phyloP scores from a whole-genome alignment of 2,888 invertebrate species.

The Epistrophe eligans region DNA sequence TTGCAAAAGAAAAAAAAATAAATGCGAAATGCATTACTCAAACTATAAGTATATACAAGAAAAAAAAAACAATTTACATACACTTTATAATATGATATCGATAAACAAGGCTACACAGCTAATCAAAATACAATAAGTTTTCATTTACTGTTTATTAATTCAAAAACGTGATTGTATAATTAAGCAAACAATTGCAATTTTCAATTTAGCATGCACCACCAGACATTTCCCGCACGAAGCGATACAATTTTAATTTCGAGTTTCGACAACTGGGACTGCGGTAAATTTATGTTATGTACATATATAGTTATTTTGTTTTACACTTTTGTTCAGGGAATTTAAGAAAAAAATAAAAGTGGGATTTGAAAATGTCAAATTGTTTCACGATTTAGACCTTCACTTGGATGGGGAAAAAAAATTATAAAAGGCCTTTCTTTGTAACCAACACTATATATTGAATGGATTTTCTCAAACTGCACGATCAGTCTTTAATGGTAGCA shows the following conservation, averaged over 20 bases:
- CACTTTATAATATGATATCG: constrained; percentile 31
- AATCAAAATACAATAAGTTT: constrained; percentile 66
- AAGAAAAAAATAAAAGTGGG: constrained; percentile 28
- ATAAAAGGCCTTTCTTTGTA: constrained; percentile 44
- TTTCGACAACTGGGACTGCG: constrained; percentile 16
- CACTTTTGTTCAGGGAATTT: constrained; percentile 8
- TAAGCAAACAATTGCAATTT: constrained; percentile 52
- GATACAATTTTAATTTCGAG: constrained; percentile 54
- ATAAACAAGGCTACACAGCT: constrained; percentile 58
- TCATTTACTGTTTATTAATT: constrained; percentile 56
- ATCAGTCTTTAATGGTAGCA: constrained; percentile 42
- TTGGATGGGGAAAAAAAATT: constrained; percentile 36
- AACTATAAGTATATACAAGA: background rate
- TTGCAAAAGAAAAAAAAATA: constrained; percentile 23
- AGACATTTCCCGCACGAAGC: constrained; percentile 40
- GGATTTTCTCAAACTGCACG: constrained; percentile 42
- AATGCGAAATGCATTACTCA: constrained; percentile 13
- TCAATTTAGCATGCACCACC: constrained; percentile 46
- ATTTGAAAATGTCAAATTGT: constrained; percentile 60
- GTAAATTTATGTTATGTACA: constrained; percentile 27
- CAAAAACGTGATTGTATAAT: constrained; percentile 66
- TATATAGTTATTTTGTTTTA: background rate
- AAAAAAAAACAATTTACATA: constrained; percentile 44
- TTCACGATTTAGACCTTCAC: constrained; percentile 70
- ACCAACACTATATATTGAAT: constrained; percentile 26